Evolutionary conservation across 2,888 invertebrate genomes (phyloP).

Genomic region (Agrotis segetum): DNA sequence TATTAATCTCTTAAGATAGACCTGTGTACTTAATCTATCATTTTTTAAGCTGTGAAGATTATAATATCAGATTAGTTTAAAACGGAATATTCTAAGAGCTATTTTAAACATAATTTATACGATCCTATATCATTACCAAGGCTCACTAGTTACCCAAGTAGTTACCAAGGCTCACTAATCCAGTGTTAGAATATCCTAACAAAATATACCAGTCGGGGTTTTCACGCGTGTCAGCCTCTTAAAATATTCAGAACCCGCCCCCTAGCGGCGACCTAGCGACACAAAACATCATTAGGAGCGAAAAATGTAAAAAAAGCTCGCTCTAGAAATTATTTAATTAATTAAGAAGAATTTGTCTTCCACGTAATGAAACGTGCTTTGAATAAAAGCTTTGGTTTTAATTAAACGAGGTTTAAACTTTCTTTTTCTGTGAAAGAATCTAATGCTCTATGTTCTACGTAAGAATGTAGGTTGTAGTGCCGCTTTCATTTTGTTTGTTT

Average conservation of each 20-base stretch:
- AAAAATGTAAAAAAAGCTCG: constrained; percentile 69
- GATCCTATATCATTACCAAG: constrained; percentile 15
- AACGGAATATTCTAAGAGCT: constrained; percentile 1
- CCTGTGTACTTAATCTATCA: no score
- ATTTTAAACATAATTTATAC: constrained; percentile 7
- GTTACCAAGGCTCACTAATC: constrained; percentile 6
- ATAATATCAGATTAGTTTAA: not conserved
- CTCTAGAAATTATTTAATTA: constrained; percentile 77
- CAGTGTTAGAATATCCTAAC: constrained; percentile 18
- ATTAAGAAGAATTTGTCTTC: constrained; percentile 79
- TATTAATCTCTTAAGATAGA: no score
- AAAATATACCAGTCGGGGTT: constrained; percentile 49
- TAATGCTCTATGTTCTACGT: constrained; percentile 31
- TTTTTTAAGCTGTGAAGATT: no score
- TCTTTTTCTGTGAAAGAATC: constrained; percentile 46
- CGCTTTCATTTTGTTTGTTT: constrained; percentile 29
- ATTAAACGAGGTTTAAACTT: constrained; percentile 70
- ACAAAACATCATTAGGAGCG: constrained; percentile 74
- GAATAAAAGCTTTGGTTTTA: constrained; percentile 76
- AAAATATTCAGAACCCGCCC: constrained; percentile 74
- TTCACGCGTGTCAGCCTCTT: constrained; percentile 72
- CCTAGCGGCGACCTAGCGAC: constrained; percentile 49
- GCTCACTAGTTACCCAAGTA: constrained; percentile 11
- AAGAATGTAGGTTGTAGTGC: constrained; percentile 30
- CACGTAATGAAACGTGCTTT: constrained; percentile 77